phyloP scores from a whole-genome alignment of 2,888 invertebrate genomes.

The Apomyelois bistriatella region DNA sequence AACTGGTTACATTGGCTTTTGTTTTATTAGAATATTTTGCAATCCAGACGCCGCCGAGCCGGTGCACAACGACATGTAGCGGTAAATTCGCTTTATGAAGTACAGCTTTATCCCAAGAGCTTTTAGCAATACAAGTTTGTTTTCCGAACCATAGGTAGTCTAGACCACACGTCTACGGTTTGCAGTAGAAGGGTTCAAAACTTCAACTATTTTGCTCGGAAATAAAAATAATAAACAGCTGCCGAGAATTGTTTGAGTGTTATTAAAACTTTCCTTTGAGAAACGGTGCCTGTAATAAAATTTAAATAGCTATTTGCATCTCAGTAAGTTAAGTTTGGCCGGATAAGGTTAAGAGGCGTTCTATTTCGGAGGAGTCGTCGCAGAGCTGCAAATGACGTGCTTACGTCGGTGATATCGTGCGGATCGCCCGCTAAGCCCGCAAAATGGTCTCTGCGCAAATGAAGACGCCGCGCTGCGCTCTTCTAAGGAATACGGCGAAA shows the following conservation, averaged over 20 bases:
- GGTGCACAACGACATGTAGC: slow-evolving; percentile 17
- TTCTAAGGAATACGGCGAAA: slow-evolving; percentile 64
- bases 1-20: not conserved
- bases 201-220: slow-evolving; percentile 34
- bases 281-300: slow-evolving; percentile 42
- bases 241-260: slow-evolving; percentile 51
- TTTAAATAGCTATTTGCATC: slow-evolving; percentile 48
- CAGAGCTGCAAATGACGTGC: slow-evolving; percentile 63
- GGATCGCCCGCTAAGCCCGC: slow-evolving; percentile 59
- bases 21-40: slow-evolving; percentile 4
- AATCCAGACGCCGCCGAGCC: slow-evolving; percentile 9
- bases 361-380: slow-evolving; percentile 40
- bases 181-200: slow-evolving; percentile 46
- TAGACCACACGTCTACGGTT: slow-evolving; percentile 39
- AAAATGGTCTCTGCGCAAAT: slow-evolving; percentile 62
- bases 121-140: slow-evolving; percentile 45
- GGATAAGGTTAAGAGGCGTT: slow-evolving; percentile 43
- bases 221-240: slow-evolving; percentile 43
- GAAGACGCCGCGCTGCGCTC: slow-evolving; percentile 54
- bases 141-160: slow-evolving; percentile 25
- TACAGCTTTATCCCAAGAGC: slow-evolving; percentile 38
- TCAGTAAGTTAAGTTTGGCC: slow-evolving; percentile 42
- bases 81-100: slow-evolving; percentile 29
- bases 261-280: slow-evolving; percentile 51
- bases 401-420: slow-evolving; percentile 58